phyloP scores from a whole-genome alignment of 1,140 invertebrate species.

The Calosoma granatense region DNA sequence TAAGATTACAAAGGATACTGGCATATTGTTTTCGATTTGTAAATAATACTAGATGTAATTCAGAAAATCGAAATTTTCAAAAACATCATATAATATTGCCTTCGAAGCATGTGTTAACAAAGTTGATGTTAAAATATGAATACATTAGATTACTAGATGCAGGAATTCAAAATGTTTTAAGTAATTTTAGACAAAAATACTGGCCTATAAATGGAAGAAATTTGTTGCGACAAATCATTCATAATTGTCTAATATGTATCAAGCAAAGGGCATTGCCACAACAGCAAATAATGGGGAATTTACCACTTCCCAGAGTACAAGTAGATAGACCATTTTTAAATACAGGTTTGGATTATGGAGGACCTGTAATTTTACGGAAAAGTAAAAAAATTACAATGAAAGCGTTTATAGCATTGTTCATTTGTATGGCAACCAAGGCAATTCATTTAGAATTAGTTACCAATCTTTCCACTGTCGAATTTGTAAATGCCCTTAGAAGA shows the following conservation, averaged over 20 bases:
- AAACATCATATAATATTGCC: no score
- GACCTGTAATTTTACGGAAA: neutral
- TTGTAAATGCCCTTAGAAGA: constrained; percentile 17
- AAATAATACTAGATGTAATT: no score
- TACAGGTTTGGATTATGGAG: neutral
- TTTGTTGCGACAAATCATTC: neutral
- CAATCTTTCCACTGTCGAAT: constrained; percentile 19
- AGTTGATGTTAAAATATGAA: no score
- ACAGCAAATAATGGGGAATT: neutral
- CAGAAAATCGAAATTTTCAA: no score
- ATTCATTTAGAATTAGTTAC: constrained; percentile 16
- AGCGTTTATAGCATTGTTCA: neutral
- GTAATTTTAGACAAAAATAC: neutral
- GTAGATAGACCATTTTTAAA: neutral
- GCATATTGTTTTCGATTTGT: neutral
- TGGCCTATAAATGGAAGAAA: neutral
- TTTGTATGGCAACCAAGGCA: no score
- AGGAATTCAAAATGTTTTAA: neutral
- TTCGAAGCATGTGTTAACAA: no score
- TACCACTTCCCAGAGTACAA: neutral
- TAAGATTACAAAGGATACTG: neutral
- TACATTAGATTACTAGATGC: no score
- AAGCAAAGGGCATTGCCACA: neutral
- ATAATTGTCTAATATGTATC: neutral
- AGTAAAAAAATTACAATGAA: neutral